Percentiles rank a stretch among this genome's conserved stretches.
phyloP scores from a whole-genome alignment of 2,113 vertebrate species.

The Pardalotus punctatus region DNA sequence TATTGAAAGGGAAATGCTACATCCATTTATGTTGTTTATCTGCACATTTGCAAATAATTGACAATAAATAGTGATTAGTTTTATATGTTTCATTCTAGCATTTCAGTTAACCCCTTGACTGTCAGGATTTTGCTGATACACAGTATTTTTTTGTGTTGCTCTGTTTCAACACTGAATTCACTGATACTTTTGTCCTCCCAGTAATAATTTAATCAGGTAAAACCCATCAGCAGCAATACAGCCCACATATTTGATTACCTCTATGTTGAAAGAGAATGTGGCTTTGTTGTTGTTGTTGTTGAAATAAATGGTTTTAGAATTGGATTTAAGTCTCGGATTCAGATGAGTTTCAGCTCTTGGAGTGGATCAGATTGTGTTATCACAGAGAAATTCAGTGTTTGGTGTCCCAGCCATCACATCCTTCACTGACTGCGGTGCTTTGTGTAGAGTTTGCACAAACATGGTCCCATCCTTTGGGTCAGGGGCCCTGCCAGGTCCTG shows the following conservation, averaged over 20 bases:
- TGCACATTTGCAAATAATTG: conserved; percentile 25
- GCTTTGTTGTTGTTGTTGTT: background rate
- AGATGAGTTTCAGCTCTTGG: background rate
- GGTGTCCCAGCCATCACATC: background rate
- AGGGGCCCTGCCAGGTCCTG: background rate
- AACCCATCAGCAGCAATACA: background rate
- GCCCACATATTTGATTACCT: background rate
- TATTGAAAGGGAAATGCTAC: background rate
- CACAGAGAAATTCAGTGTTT: background rate
- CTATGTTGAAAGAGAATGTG: background rate
- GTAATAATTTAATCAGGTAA: background rate
- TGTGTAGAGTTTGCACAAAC: background rate
- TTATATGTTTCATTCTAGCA: background rate
- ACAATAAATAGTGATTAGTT: background rate
- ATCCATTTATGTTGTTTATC: background rate
- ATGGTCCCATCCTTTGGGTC: background rate
- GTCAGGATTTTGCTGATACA: background rate
- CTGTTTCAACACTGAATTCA: background rate
- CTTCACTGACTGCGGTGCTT: background rate
- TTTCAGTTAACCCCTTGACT: background rate
- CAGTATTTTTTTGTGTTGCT: background rate
- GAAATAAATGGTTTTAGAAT: background rate
- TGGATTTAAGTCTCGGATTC: background rate
- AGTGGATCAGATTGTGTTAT: background rate
- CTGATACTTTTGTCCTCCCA: background rate